A percentile compares a stretch with the other conserved stretches of the same genome.
Evolutionary conservation across 1,140 invertebrate genomes (phyloP).

Genomic region (Cataglyphis hispanica): DNA sequence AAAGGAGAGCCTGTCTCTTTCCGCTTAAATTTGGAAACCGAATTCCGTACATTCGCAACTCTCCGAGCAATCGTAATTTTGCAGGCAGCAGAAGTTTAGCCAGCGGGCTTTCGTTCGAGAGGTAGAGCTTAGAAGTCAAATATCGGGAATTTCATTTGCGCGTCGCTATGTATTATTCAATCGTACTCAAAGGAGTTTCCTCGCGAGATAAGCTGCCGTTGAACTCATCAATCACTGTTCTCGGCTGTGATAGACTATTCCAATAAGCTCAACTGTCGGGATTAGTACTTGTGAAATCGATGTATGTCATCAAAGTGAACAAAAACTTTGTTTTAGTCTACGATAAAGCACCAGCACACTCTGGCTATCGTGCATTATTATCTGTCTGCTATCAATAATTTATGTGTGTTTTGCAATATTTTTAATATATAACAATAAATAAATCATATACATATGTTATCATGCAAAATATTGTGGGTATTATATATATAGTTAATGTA

Average conservation of each 20-base stretch:
- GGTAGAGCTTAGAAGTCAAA: conserved; percentile 65
- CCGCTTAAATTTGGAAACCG: conserved; percentile 49
- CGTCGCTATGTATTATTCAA: conserved; percentile 52
- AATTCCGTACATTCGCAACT: conserved; percentile 55
- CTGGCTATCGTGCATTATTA: not conserved
- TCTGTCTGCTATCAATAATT: conserved; percentile 5
- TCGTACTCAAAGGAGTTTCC: conserved; percentile 61
- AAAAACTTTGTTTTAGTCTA: conserved; percentile 46
- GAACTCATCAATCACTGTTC: conserved; percentile 63
- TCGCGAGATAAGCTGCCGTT: conserved; percentile 53
- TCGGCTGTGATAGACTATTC: conserved; percentile 59
- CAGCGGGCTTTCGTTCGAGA: conserved; percentile 36
- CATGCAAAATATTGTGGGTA: too few species aligned
- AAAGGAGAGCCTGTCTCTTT: conserved; percentile 40
- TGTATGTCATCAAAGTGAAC: conserved; percentile 51
- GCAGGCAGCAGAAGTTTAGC: conserved; percentile 29
- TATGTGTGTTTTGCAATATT: not conserved
- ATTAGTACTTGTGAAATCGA: conserved; percentile 59
- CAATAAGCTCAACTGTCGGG: conserved; percentile 52
- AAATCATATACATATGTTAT: not conserved
- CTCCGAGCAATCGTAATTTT: conserved; percentile 69
- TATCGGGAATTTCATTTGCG: conserved; percentile 69
- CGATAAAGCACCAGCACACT: not conserved
- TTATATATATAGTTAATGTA: too few species aligned
- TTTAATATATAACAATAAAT: not conserved